Evolutionary conservation across 2,888 invertebrate genomes (phyloP).

Genomic region (Mythimna ferrago): DNA sequence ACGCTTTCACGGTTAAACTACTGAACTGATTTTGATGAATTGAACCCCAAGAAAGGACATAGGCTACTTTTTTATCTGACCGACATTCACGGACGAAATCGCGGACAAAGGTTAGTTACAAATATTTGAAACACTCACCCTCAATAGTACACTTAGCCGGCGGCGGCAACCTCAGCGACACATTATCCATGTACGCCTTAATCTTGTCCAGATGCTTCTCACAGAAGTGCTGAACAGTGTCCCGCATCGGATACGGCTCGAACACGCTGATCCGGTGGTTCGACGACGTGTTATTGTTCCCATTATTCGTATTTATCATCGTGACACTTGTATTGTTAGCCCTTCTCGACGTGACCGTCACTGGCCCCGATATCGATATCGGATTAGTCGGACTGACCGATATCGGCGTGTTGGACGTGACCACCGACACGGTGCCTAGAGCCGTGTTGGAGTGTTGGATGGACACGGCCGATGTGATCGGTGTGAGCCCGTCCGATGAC

Average conservation of each 20-base stretch:
- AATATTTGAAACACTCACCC: constrained; percentile 88
- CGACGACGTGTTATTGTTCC: constrained; percentile 68
- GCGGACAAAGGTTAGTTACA: too few species aligned
- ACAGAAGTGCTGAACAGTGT: constrained; percentile 98
- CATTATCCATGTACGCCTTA: constrained; percentile 96
- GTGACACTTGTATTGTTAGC: constrained; percentile 95
- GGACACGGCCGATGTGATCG: constrained; percentile 79
- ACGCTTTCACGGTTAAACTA: too few species aligned
- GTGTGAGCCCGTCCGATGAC: constrained; percentile 81
- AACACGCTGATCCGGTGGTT: constrained; percentile 94
- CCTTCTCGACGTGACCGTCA: constrained; percentile 87
- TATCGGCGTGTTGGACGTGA: constrained; percentile 60
- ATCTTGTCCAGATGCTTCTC: constrained; percentile 98
- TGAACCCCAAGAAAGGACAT: too few species aligned
- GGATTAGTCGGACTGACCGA: constrained; percentile 68
- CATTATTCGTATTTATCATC: constrained; percentile 89
- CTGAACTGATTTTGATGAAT: too few species aligned
- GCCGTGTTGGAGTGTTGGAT: constrained; percentile 84
- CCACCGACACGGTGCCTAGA: constrained; percentile 80
- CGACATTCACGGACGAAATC: too few species aligned
- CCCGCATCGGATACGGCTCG: constrained; percentile 97
- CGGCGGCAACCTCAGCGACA: constrained; percentile 95
- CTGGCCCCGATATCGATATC: constrained; percentile 90
- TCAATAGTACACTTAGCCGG: constrained; percentile 98
- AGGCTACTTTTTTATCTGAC: too few species aligned